A percentile compares a stretch with the other conserved stretches of the same genome.
phyloP scores from a whole-genome alignment of 2,797 vertebrate species.

The Enteromius paludinosus region DNA sequence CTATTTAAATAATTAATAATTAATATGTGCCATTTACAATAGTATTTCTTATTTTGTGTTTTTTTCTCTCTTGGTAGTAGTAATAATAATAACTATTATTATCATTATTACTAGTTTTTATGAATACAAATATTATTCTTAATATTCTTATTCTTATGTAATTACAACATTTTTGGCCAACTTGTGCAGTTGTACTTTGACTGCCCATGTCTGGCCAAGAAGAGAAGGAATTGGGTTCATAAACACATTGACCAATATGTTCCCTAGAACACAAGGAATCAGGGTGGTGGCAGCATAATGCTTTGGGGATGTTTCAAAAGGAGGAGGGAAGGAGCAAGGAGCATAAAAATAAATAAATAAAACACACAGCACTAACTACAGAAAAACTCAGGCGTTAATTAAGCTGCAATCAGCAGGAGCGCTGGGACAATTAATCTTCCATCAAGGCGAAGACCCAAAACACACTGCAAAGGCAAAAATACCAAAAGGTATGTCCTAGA shows the following conservation, averaged over 20 bases:
- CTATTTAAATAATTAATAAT: background rate
- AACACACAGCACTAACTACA: conserved; percentile 24
- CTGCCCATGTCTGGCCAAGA: background rate
- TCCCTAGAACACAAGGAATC: background rate
- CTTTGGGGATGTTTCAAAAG: conserved; percentile 11
- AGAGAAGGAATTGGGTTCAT: background rate
- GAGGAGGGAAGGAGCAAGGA: background rate
- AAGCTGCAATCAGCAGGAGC: conserved; percentile 36
- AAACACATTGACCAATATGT: background rate
- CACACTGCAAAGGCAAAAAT: conserved; percentile 30
- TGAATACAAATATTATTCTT: background rate
- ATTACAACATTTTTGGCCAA: background rate
- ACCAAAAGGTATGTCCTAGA: background rate
- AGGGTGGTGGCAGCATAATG: background rate
- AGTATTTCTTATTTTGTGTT: background rate
- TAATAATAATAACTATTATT: background rate
- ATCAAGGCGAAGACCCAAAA: conserved; percentile 41
- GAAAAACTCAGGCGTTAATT: conserved; percentile 29
- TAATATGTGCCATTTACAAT: background rate
- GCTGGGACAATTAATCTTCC: conserved; percentile 42
- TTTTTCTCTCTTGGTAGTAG: background rate
- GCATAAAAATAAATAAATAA: background rate
- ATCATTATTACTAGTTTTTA: background rate
- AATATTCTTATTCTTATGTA: background rate
- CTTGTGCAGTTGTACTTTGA: background rate